phyloP scores from a whole-genome alignment of 1,140 invertebrate genomes.

The Dreissena rostriformis region DNA sequence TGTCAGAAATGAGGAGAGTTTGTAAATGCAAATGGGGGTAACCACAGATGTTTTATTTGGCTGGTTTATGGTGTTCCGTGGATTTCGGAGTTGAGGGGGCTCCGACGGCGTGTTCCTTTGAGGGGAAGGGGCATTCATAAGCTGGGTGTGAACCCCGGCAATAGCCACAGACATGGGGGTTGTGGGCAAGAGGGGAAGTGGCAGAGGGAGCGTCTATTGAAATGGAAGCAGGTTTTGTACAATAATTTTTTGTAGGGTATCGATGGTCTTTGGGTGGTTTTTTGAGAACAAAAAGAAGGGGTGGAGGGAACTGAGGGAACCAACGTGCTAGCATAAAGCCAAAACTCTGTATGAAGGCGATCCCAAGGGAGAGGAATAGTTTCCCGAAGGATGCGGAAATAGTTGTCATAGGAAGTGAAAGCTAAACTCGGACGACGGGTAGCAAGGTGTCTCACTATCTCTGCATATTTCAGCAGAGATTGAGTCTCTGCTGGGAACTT shows the following conservation, averaged over 20 bases:
- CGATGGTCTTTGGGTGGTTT: background rate
- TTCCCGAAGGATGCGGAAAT: slow-evolving; percentile 11
- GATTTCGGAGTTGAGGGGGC: background rate
- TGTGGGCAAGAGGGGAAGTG: slow-evolving; percentile 8
- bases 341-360: slow-evolving; percentile 16
- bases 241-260: background rate
- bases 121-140: background rate
- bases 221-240: slow-evolving; percentile 20
- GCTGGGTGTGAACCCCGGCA: slow-evolving; percentile 9
- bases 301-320: background rate
- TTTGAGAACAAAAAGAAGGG: slow-evolving; percentile 11
- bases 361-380: slow-evolving; percentile 12
- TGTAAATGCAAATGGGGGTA: background rate
- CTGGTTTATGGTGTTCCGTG: no score
- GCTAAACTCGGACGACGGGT: slow-evolving; percentile 2
- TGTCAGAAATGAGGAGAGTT: background rate
- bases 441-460: slow-evolving; percentile 31
- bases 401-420: slow-evolving; percentile 16
- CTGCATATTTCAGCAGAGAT: slow-evolving; percentile 28
- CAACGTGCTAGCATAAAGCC: background rate
- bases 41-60: background rate
- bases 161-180: slow-evolving; percentile 30
- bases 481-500: slow-evolving; percentile 5
- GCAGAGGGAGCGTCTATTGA: background rate
- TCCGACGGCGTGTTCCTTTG: background rate